Evolutionary conservation across 2,888 invertebrate species (phyloP), one percentile per base, ranked within the genome.

Genomic region (Sphaerophoria taeniata): DNA sequence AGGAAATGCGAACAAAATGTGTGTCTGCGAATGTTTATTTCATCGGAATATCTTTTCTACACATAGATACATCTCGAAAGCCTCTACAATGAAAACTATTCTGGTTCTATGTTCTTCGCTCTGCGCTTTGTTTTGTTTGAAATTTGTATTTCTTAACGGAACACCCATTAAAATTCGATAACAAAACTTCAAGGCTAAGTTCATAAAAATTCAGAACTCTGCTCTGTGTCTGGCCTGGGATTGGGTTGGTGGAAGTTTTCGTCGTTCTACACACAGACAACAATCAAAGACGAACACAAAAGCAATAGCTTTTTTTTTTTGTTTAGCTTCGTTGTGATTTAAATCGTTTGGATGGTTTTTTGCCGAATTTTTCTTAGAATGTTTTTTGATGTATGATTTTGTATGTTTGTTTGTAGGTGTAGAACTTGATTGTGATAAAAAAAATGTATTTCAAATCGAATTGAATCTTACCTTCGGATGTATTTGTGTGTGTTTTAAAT

Each of bases 121-220:
- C 2, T 24, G 24, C 24, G 24, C 24, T 24, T 24, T 24, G 24
- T 24, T 81, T 61, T 63, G 60, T 84, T 51, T 79, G 55, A 43
- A 71, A 75, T 84, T 79, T 70, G 65, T 36, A 74, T 60, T 53
- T 75, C 67, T 60, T 73, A 63, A 70, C 58, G 72, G 67, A 73
- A 73, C 82, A 69, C 74, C 69, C 84, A 84, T 75, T 72, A 69
- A 71, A 84, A 67, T 80, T 75, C 80, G 80, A 80, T 80, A 84
- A 76, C 71, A 80, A 84, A 67, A 75, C 80, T 75, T 72, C 84
- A 84, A 84, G 84, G 84, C 80, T 84, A 80, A 84, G 84, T 80
- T 80, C 80, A 80, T 80, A 75, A 80, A 83, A 77, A 72, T 67
- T 71, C 31, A 67, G 14, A 51, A 67, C 12, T 7, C 67, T 51